Conservation (phyloP, 2,113 vertebrate genomes). For the Micronycteris hirsuta region DNA sequence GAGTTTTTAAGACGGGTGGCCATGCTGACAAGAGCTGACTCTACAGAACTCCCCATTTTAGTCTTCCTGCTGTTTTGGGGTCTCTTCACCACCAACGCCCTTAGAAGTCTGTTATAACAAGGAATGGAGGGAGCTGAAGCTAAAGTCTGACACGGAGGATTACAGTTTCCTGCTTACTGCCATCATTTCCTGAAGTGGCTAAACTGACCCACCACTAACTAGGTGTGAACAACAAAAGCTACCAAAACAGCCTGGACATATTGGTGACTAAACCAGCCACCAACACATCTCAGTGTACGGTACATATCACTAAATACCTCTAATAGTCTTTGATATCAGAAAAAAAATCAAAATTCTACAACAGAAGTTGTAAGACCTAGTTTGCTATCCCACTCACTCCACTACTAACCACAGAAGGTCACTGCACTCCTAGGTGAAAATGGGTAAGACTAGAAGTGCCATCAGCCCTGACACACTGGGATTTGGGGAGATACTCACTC, state of each 20-base stretch:
- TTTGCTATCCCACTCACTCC: background rate
- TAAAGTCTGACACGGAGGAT: background rate
- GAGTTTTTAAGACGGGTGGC: background rate
- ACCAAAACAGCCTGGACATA: background rate
- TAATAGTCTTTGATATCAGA: accelerated
- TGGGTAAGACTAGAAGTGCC: background rate
- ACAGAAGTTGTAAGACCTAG: background rate
- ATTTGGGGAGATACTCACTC: constrained; percentile 73
- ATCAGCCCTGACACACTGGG: accelerated
- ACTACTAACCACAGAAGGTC: background rate
- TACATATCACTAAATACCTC: background rate
- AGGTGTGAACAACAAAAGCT: background rate
- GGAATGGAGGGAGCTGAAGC: background rate
- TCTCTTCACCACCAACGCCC: background rate
- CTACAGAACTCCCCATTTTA: background rate
- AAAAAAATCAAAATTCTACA: background rate
- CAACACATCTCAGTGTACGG: accelerated
- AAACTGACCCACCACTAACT: background rate
- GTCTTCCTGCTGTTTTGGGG: background rate
- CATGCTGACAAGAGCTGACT: background rate
- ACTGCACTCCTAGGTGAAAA: background rate
- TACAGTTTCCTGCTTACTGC: accelerated
- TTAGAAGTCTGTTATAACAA: background rate
- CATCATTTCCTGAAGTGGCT: background rate
- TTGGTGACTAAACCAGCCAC: no score